Conservation (phyloP, 2,797 vertebrate species). For the Girardinus metallicus region DNA sequence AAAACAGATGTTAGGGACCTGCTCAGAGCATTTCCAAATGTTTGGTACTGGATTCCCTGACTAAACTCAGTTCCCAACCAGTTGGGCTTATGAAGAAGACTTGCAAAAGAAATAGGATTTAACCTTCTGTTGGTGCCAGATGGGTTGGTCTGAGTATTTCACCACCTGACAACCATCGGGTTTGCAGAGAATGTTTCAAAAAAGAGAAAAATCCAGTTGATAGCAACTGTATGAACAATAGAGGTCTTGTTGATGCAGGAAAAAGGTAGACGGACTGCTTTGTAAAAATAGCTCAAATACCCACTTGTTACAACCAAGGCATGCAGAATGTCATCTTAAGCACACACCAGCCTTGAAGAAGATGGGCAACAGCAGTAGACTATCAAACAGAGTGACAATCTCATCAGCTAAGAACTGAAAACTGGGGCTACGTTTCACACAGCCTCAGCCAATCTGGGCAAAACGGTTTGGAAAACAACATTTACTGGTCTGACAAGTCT, state of each 20-base stretch:
- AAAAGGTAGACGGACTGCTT: background rate
- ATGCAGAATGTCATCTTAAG: background rate
- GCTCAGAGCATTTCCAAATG: background rate
- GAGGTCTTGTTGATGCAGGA: background rate
- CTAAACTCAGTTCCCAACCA: background rate
- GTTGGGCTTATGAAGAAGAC: background rate
- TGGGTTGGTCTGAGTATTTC: background rate
- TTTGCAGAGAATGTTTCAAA: background rate
- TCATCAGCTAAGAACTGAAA: background rate
- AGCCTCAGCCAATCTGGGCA: background rate
- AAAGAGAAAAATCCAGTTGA: background rate
- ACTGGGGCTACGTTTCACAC: background rate
- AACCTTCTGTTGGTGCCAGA: background rate
- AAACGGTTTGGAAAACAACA: background rate
- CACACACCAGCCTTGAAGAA: background rate
- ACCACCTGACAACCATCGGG: background rate
- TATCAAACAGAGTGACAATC: background rate
- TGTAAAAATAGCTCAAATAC: background rate
- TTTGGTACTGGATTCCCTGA: background rate
- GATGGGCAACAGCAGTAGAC: background rate
- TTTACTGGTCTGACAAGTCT: background rate
- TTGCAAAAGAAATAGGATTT: background rate
- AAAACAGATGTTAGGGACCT: slow-evolving; percentile 29
- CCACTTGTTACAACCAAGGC: background rate
- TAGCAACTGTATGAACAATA: background rate